Evolutionary conservation across 2,797 vertebrate genomes (phyloP).

Genomic region (Sparus aurata): DNA sequence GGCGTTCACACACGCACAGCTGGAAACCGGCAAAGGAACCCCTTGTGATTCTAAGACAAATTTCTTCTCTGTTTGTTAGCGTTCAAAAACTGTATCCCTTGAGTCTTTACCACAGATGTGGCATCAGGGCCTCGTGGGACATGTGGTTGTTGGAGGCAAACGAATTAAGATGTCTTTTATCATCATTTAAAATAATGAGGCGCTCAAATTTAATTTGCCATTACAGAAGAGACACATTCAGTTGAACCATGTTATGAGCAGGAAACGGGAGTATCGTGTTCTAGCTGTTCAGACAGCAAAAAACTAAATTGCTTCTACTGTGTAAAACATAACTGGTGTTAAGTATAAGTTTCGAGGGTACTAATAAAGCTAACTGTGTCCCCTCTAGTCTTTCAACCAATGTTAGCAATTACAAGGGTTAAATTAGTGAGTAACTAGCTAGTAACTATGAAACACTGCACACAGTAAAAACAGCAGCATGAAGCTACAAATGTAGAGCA

Average conservation of each 20-base stretch:
- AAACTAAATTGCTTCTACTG: not conserved
- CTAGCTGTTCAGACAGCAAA: not conserved
- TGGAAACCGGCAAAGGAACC: not conserved
- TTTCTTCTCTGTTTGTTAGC: not conserved
- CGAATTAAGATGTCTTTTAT: slow-evolving; percentile 13
- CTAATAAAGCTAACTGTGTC: too few relatives aligned
- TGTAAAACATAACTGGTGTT: too few relatives aligned
- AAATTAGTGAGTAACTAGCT: too few relatives aligned
- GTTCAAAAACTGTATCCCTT: not conserved
- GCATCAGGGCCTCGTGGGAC: not conserved
- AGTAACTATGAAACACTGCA: too few relatives aligned
- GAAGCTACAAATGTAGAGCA: too few relatives aligned
- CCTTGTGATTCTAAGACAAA: not conserved
- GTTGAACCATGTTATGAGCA: not conserved
- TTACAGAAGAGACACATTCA: not conserved
- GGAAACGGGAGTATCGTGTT: not conserved
- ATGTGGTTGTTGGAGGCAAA: not conserved
- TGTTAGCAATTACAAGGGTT: too few relatives aligned
- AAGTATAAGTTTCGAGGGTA: too few relatives aligned
- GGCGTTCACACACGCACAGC: not conserved
- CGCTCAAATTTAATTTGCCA: slow-evolving; percentile 2
- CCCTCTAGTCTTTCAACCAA: too few relatives aligned
- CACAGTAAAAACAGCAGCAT: too few relatives aligned
- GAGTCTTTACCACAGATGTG: slow-evolving; percentile 4
- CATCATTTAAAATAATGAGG: slow-evolving; percentile 5